Conservation (phyloP, 1,140 invertebrate genomes). For the Formica selysi region DNA sequence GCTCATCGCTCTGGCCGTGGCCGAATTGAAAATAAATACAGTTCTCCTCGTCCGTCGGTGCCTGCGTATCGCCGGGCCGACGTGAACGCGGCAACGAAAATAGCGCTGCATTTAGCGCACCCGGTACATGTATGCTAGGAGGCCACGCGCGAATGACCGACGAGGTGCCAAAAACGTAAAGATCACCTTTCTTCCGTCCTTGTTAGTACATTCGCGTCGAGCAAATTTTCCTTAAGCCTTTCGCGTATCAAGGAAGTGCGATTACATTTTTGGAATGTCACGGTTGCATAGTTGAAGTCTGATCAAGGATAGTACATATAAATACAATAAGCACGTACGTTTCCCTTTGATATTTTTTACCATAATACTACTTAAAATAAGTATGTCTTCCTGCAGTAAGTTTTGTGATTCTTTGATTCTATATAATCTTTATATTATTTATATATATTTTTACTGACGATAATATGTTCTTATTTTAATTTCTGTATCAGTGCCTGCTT, state of each 20-base stretch:
- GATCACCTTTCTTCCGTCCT: slow-evolving; percentile 78
- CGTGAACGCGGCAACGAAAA: slow-evolving; percentile 76
- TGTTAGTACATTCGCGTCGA: slow-evolving; percentile 57
- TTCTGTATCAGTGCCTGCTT: too few relatives aligned
- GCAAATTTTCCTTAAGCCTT: neutral
- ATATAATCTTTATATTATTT: too few relatives aligned
- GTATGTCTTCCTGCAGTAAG: too few relatives aligned
- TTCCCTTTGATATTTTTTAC: neutral
- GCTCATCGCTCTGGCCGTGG: slow-evolving; percentile 82
- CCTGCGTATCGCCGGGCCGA: slow-evolving; percentile 60
- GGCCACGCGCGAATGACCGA: slow-evolving; percentile 75
- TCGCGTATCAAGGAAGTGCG: neutral
- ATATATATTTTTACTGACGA: too few relatives aligned
- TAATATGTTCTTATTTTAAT: too few relatives aligned
- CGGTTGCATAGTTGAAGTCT: slow-evolving; percentile 22
- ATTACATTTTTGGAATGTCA: slow-evolving; percentile 24
- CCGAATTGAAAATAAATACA: slow-evolving; percentile 85
- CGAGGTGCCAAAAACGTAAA: slow-evolving; percentile 80
- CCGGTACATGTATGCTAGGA: slow-evolving; percentile 78
- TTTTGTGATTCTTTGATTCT: too few relatives aligned
- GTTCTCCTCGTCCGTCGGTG: slow-evolving; percentile 43
- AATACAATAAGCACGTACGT: neutral
- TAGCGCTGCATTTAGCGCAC: slow-evolving; percentile 83
- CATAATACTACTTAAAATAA: neutral
- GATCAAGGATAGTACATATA: slow-evolving; percentile 3